Base-by-base conservation (phyloP, 2,888 invertebrate species). In the Sphaerophoria taeniata region DNA sequence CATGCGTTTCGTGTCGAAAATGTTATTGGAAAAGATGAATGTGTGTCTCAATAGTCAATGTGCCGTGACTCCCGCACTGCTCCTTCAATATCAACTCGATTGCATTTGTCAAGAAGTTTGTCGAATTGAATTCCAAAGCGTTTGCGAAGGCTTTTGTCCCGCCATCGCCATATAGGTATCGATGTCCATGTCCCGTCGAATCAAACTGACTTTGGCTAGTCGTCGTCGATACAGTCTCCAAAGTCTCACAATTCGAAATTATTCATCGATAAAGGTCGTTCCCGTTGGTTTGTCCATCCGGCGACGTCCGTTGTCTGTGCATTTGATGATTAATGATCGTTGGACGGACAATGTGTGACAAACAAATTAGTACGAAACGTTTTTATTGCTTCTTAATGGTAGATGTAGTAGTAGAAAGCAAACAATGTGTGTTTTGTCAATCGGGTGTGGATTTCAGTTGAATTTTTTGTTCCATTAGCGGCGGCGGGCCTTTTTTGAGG, bases 281-380 rank as follows among this genome's bases (percentile, higher is more conserved):
- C n/a, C 53, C 55, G 53, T 43, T 9, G 9, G 51, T 34, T 16
- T 24, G 67, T 79, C 60, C 39, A 7, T 75, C 24, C 51, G 51
- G 60, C 69, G 6, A 24, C 45, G 55, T 43, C 39, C 31, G 24
- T 6, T 34, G 47, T 58, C 49, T 74, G 79, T 83, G 36, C 43
- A 12, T 11, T 24, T 45, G 71, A 84, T 84, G 84, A 84, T 84
- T 75, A 84, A 84, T 67, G 80, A 60, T 71, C 71, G 75, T 71
- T 24, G 24, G 24, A 24, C 24, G 75, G 75, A 80, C 80, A 75
- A 61, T 80, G 79, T 84, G 79, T 80, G 84, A 80, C 80, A 84
- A 84, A 79, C 80, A 84, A 84, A 84, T 84, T 84, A 84, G 84
- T 80, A 71, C 72, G 75, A 84, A 73, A 80, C 78, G 79, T 79